Conservation (phyloP, 2,888 invertebrate genomes). For the Volucella inflata region DNA sequence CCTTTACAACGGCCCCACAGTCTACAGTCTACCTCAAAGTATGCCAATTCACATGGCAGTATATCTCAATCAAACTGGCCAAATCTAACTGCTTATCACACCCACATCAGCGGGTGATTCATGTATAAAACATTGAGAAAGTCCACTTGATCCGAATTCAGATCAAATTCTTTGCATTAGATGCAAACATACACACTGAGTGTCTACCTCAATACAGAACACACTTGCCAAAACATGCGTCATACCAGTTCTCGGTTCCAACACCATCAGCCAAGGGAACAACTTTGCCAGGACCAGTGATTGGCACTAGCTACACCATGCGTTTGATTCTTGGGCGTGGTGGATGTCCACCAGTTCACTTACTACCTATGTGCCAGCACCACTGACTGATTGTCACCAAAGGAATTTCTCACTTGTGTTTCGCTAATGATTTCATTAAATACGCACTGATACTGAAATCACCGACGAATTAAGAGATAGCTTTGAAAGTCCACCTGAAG, state of each 20-base stretch:
- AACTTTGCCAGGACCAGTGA: neutral
- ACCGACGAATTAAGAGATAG: constrained; percentile 62
- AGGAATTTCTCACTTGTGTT: constrained; percentile 72
- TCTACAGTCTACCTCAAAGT: neutral
- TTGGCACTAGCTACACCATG: constrained; percentile 44
- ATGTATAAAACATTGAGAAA: constrained; percentile 66
- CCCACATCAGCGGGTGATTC: constrained; percentile 69
- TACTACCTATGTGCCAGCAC: neutral
- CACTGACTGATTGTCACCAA: constrained; percentile 42
- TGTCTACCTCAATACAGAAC: neutral
- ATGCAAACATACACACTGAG: constrained; percentile 6
- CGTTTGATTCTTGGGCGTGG: constrained; percentile 66
- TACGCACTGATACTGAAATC: constrained; percentile 71
- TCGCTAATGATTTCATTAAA: constrained; percentile 75
- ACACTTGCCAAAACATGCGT: constrained; percentile 71
- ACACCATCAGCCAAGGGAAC: neutral
- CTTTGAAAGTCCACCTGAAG: constrained; percentile 34
- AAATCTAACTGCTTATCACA: constrained; percentile 46
- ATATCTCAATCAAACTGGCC: constrained; percentile 16
- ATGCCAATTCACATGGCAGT: constrained; percentile 33
- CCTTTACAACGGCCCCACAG: no score
- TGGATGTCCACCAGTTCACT: constrained; percentile 60
- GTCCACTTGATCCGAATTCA: constrained; percentile 65
- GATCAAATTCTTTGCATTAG: constrained; percentile 50
- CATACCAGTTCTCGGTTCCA: constrained; percentile 32